Base-by-base conservation (phyloP, 2,888 invertebrate species). In the Catotricha subobsoleta region DNA sequence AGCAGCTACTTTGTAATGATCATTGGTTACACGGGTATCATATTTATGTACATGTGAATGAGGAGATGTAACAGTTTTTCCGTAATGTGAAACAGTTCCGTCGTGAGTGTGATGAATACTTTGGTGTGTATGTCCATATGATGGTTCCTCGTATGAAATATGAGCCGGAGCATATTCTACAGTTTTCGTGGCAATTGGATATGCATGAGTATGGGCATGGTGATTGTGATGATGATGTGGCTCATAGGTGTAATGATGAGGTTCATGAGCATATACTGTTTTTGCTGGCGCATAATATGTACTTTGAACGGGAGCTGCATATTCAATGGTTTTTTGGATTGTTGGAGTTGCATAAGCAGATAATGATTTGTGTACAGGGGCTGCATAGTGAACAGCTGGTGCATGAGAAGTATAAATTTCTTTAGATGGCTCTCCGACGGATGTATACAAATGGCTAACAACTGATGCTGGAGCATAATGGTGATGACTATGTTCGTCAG, bases 231-330 rank as follows among this genome's bases (percentile, higher is more conserved):
- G 18, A 33, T 33, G 33, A 10, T 33, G 16, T 10, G 9, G 16
- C 10, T 33, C 9, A 6, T 33, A 9, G 30, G 47, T 49, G 35
- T 40, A 47, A 4, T 46, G 53, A 1, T 58, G 54, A 3, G 59
- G 59, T 8, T 59, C 58, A 37, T 52, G 52, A 39, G 58, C 48
- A 36, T 49, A 49, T 41, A 46, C 44, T 18, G 47, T 33, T 49
- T 35, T 55, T 50, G 35, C 35, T 20, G 28, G 10, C 10, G 25
- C 6, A 25, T 25, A 25, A 10, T 25, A 25, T 21, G 36, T 37
- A 5, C 23, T 37, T 20, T 21, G 10, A 3, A 25, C 36, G 16
- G 23, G 36, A 16, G 36, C 36, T 25, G 36, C 23, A 23, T 36
- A 36, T 23, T 21, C 35, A n/a, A 36, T 36, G 13, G 35, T 36